Conservation (phyloP, 2,113 vertebrate genomes). For the Poeciliopsis prolifica region DNA sequence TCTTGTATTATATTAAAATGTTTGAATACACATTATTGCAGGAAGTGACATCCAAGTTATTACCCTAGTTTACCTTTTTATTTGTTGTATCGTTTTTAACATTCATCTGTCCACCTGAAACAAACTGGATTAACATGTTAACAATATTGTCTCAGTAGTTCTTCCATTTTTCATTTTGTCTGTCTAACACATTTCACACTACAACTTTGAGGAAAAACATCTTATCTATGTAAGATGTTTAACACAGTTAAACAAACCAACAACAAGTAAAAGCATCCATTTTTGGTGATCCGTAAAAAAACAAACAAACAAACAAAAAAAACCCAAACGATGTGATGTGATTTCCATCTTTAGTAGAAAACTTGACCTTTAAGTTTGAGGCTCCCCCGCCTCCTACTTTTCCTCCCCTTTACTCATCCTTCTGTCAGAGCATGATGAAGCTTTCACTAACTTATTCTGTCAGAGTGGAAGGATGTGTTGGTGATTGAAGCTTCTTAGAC, state of each 20-base stretch:
- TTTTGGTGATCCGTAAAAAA: conserved; percentile 69
- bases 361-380: conserved; percentile 82
- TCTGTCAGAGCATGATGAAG: conserved; percentile 82
- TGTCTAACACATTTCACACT: conserved; percentile 1
- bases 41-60: neutral
- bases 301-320: conserved; percentile 1
- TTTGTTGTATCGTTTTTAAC: too few relatives aligned
- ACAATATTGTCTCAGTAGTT: too few relatives aligned
- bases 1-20: neutral
- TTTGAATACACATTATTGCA: neutral
- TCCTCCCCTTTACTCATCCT: conserved; percentile 61
- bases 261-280: conserved; percentile 44
- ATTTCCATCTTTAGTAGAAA: conserved; percentile 78
- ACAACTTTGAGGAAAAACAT: neutral
- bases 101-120: too few relatives aligned
- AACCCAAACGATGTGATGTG: conserved; percentile 76
- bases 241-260: conserved; percentile 6
- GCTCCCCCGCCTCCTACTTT: conserved; percentile 46
- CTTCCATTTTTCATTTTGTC: fast-evolving
- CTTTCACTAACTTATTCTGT: conserved; percentile 77
- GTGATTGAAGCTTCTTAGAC: conserved; percentile 59
- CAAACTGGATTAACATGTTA: too few relatives aligned
- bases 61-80: too few relatives aligned
- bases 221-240: neutral
- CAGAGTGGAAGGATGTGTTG: conserved; percentile 70